These are phyloP conservation scores for Spisula subtruncata DNA, from an alignment of 2,888 invertebrate species.

Conservation along the genomic window DNA sequence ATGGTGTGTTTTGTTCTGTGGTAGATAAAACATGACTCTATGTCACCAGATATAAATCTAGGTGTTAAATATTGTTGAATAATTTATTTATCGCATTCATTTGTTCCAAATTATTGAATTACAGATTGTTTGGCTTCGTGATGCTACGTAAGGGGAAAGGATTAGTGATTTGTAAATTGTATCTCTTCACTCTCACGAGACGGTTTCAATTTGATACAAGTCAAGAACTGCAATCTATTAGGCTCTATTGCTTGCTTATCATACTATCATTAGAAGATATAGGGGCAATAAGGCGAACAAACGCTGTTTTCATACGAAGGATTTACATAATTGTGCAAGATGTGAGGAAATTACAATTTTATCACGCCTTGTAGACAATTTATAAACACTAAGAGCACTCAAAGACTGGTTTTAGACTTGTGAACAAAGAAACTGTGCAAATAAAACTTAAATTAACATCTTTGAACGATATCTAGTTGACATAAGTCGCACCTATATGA, in stretches of 20 bases:
- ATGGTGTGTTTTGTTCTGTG: slow-evolving; percentile 47
- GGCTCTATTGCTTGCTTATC: slow-evolving; percentile 40
- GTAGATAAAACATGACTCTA: slow-evolving; percentile 58
- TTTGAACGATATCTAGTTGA: slow-evolving; percentile 9
- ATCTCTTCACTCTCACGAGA: slow-evolving; percentile 12
- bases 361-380: slow-evolving; percentile 12
- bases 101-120: slow-evolving; percentile 60
- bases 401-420: background rate
- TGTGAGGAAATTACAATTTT: slow-evolving; percentile 12
- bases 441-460: slow-evolving; percentile 26
- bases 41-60: slow-evolving; percentile 35
- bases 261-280: slow-evolving; percentile 22
- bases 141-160: background rate
- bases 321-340: slow-evolving; percentile 29
- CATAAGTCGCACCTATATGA: slow-evolving; percentile 1
- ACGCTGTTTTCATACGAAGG: slow-evolving; percentile 26
- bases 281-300: slow-evolving; percentile 22
- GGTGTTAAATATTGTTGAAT: slow-evolving; percentile 32
- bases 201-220: slow-evolving; percentile 50
- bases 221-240: slow-evolving; percentile 48
- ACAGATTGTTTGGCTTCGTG: slow-evolving; percentile 48
- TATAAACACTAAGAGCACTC: background rate
- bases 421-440: slow-evolving; percentile 27
- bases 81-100: slow-evolving; percentile 52
- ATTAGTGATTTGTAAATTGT: slow-evolving; percentile 48